Conservation (phyloP, 2,888 invertebrate genomes). For the Pimpla rufipes region DNA sequence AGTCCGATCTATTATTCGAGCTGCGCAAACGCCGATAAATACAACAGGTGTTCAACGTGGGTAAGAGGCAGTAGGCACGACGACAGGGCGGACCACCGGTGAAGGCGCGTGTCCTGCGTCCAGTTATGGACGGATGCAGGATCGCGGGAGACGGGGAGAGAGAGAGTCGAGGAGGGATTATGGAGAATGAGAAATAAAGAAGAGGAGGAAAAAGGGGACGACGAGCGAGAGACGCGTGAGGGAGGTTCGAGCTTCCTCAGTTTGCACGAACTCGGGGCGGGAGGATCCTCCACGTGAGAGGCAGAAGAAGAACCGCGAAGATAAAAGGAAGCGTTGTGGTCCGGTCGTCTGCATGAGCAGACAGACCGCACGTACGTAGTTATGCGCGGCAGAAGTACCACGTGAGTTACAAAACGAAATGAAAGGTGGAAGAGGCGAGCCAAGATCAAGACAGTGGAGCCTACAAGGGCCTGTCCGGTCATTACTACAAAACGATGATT, state of each 20-base stretch:
- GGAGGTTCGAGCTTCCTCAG: constrained; percentile 23
- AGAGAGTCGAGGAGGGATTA: constrained; percentile 51
- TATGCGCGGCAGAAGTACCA: constrained; percentile 15
- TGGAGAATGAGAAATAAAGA: constrained; percentile 18
- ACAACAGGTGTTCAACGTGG: constrained; percentile 53
- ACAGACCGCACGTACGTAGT: constrained; percentile 37
- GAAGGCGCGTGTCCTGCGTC: constrained; percentile 73
- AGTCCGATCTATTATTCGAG: background rate
- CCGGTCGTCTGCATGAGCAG: constrained; percentile 36
- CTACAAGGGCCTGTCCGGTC: constrained; percentile 32
- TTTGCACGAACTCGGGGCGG: background rate
- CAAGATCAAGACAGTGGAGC: constrained; percentile 21
- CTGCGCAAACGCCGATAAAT: constrained; percentile 65
- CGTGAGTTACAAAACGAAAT: constrained; percentile 25
- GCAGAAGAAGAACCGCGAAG: constrained; percentile 36
- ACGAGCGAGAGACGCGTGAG: background rate
- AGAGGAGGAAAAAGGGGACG: constrained; percentile 8
- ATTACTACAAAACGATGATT: constrained; percentile 54
- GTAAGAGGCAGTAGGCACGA: constrained; percentile 17
- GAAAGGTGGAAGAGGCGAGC: constrained; percentile 20
- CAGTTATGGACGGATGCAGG: constrained; percentile 63
- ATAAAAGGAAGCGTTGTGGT: constrained; percentile 56
- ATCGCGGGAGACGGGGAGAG: constrained; percentile 3
- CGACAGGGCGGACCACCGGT: constrained; percentile 71
- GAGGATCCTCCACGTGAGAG: constrained; percentile 15